Evolutionary conservation across 2,113 vertebrate species (phyloP), one percentile per base, ranked within the genome.

Genomic region (Caloenas nicobarica): DNA sequence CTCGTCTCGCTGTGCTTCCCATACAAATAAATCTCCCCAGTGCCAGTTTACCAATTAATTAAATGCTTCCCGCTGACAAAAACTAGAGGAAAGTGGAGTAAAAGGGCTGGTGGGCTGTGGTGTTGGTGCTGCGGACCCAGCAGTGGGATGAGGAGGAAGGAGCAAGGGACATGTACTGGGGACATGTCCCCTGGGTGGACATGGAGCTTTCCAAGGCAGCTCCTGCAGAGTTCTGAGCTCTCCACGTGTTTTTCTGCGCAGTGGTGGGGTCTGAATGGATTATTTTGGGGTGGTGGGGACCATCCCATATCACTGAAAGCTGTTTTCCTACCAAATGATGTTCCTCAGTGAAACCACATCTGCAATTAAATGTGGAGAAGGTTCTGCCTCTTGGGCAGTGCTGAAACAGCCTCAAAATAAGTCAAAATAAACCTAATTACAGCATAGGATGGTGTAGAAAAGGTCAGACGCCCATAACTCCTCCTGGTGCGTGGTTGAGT

Each of bases 1-100:
- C 54, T 25, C 72, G 31, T 34, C 72, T 51, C 2, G 3, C 53
- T 28, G 34, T 2, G 2, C 34, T 23, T 48, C n/a, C 36, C 1
- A 1, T 16, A 16, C 5, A 4, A 50, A 34, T 15, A 54, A 46
- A 56, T 28, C 28, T 23, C 28, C 29, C 13, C 10, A 1, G 0
- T 1, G 1, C 50, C 36, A 34, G 13, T 40, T 61, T 18, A 26
- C 11, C 9, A 1, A 56, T 51, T 28, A 12, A 15, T n/a, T 57
- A 17, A 28, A 28, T 23, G 28, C 56, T 77, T 28, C 48, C 28
- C 1, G 6, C 28, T 70, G 46, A 13, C 24, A 28, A 28, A 44
- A 70, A 28, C 25, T 4, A 14, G 23, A 70, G 56, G 36, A 24
- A 42, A 22, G n/a, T 4, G 11, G 26, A 29, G 40, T 23, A n/a